Conservation (phyloP, 2,113 vertebrate species). For the Penelope pileata region DNA sequence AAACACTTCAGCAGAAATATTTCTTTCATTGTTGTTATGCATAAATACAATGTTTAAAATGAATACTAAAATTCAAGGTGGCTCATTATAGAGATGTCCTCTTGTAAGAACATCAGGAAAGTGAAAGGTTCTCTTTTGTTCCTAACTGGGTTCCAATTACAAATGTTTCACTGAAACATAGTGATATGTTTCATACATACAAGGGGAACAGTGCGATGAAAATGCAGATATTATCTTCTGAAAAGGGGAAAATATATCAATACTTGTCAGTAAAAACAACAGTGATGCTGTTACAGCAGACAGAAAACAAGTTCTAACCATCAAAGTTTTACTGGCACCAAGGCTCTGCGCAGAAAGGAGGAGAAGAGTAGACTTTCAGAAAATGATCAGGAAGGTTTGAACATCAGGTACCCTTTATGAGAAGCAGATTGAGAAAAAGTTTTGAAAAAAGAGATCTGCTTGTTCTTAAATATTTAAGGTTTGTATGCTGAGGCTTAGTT, state of each 20-base stretch:
- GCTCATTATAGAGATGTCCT: not conserved
- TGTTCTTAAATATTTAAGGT: not conserved
- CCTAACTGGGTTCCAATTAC: not conserved
- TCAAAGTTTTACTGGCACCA: not conserved
- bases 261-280: not conserved
- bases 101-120: not conserved
- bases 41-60: not conserved
- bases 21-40: not conserved
- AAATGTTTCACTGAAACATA: not conserved
- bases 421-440: not conserved
- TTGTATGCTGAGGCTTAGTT: not conserved
- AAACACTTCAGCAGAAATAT: not conserved
- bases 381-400: not conserved
- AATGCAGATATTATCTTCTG: not conserved
- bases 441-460: not conserved
- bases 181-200: not conserved
- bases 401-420: not conserved
- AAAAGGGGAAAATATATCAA: not conserved
- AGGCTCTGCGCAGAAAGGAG: not conserved
- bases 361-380: not conserved
- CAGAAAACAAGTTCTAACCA: not conserved
- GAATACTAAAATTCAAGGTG: not conserved
- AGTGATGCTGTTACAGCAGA: not conserved
- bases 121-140: not conserved
- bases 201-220: not conserved